phyloP scores from a whole-genome alignment of 1,140 invertebrate genomes.

The Drosophila sp. region DNA sequence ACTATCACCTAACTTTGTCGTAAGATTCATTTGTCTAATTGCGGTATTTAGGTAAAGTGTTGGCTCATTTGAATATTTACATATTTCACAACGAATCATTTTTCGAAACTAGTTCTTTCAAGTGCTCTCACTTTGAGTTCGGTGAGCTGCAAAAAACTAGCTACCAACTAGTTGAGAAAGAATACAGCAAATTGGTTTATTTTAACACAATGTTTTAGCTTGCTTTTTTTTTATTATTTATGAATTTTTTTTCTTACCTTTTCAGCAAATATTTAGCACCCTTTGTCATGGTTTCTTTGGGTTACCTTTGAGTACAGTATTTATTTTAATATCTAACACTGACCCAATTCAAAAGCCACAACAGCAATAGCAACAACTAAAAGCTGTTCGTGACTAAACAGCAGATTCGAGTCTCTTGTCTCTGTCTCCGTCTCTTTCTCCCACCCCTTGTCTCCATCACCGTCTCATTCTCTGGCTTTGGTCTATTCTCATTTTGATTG shows the following conservation, averaged over 20 bases:
- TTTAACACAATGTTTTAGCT: slow-evolving; percentile 6
- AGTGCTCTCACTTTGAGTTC: slow-evolving; percentile 12
- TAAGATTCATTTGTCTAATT: slow-evolving; percentile 7
- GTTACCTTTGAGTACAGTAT: slow-evolving; percentile 49
- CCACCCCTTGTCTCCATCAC: too few species aligned
- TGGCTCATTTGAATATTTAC: background rate
- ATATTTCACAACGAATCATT: slow-evolving; percentile 2
- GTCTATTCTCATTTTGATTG: slow-evolving; percentile 18
- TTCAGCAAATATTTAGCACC: background rate
- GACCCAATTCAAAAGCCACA: slow-evolving; percentile 56
- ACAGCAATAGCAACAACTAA: slow-evolving; percentile 24
- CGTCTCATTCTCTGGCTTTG: background rate
- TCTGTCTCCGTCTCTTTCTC: background rate
- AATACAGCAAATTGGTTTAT: slow-evolving; percentile 29
- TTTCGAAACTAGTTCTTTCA: slow-evolving; percentile 3
- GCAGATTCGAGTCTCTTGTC: slow-evolving; percentile 40
- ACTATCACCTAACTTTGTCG: slow-evolving; percentile 3
- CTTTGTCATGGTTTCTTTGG: slow-evolving; percentile 4
- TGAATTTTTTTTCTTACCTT: background rate
- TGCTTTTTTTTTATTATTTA: background rate
- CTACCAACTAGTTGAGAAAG: background rate
- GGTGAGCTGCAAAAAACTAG: background rate
- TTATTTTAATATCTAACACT: slow-evolving; percentile 62
- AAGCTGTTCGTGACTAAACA: slow-evolving; percentile 62
- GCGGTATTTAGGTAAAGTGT: slow-evolving; percentile 8